Evolutionary conservation across 1,140 invertebrate genomes (phyloP), one percentile per base, ranked within the genome.

Genomic region (Drosophila kikkawai): DNA sequence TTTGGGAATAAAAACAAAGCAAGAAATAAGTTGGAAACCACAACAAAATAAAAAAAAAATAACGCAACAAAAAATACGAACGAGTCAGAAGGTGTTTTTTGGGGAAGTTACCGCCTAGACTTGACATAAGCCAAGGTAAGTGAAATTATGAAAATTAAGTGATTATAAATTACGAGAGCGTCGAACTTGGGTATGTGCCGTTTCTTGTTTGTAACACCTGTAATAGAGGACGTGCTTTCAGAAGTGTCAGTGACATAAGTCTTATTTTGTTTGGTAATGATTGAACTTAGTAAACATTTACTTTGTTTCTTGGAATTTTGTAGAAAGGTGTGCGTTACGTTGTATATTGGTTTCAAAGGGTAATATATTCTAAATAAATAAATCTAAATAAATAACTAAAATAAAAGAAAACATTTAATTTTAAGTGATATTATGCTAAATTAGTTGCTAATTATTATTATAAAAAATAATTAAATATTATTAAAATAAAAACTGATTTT

Each of bases 101-200:
- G 12, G 44, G 68, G 60, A 61, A 68, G 51, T 58, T 69, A 51
- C 63, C 70, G 45, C 65, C 55, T 59, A 74, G 55, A 64, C 67
- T 74, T 83, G 80, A 80, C 84, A 75, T 59, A 44, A 71, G 44
- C 55, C 57, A 88, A 83, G 80, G 83, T 84, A 87, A 75, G 80
- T 77, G 48, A 74, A 82, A 82, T 68, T 81, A 75, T 74, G 42
- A 45, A 68, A 78, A 71, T 51, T 4, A 36, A 66, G 69, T 44
- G 19, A 51, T 73, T 73, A 74, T 42, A 11, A 44, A 15, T n/a
- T n/a, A 37, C 22, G 37, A 26, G 51, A 42, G 48, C 29, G 17
- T 56, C 37, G 66, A 32, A 51, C 63, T 68, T 42, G 7, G 7
- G 29, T 36, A 13, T 32, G 26, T 34, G 11, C 13, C 29, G 12